A percentile compares a stretch with the other conserved stretches of the same genome.
Evolutionary conservation across 2,888 invertebrate species (phyloP).

Genomic region (Tiliacea aurago): DNA sequence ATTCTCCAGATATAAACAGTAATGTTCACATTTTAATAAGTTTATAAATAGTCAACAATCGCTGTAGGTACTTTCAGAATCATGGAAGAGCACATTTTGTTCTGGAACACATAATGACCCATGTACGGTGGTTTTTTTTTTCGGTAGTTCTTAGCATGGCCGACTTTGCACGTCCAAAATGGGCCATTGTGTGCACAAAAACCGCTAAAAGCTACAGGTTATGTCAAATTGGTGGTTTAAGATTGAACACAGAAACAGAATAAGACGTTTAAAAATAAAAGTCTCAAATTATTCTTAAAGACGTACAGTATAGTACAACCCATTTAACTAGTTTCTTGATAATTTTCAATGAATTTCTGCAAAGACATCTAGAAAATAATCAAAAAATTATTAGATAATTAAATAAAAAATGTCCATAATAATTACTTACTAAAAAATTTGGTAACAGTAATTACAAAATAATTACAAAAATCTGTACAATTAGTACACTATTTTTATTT

Average conservation of each 20-base stretch:
- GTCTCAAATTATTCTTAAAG: slow-evolving; percentile 42
- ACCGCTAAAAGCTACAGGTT: slow-evolving; percentile 29
- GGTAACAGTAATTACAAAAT: slow-evolving; percentile 70
- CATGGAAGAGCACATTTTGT: slow-evolving; percentile 65
- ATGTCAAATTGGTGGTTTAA: slow-evolving; percentile 51
- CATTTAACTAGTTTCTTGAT: slow-evolving; percentile 58
- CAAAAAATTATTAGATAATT: slow-evolving; percentile 41
- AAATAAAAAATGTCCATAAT: slow-evolving; percentile 55
- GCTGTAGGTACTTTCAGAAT: slow-evolving; percentile 60
- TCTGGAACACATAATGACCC: slow-evolving; percentile 26
- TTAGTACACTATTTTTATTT: slow-evolving; percentile 67
- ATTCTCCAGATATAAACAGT: slow-evolving; percentile 48
- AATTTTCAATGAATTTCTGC: slow-evolving; percentile 50
- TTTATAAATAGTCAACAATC: slow-evolving; percentile 76
- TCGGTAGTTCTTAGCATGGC: not conserved
- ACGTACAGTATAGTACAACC: slow-evolving; percentile 46
- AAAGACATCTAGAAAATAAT: slow-evolving; percentile 52
- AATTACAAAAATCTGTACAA: slow-evolving; percentile 70
- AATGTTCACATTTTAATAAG: slow-evolving; percentile 56
- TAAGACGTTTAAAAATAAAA: slow-evolving; percentile 49
- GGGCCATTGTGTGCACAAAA: slow-evolving; percentile 15
- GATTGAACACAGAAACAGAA: slow-evolving; percentile 72
- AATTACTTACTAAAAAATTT: slow-evolving; percentile 60
- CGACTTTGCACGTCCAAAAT: not conserved
- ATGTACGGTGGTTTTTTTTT: not conserved